Conservation (phyloP, 2,888 invertebrate genomes). For the Alsophila aescularia region DNA sequence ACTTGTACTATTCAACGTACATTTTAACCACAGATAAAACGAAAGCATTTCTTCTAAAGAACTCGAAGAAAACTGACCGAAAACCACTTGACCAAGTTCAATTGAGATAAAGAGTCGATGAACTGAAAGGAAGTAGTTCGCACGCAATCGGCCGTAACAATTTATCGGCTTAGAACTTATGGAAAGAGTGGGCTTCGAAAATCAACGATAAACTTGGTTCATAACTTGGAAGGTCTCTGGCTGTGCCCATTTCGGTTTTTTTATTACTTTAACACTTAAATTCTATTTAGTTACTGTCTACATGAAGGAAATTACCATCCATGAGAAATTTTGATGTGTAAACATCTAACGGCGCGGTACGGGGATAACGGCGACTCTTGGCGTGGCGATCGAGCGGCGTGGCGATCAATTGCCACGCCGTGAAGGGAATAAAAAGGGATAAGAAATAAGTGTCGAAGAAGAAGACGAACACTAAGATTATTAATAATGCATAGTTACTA, state of each 20-base stretch:
- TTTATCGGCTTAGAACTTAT: slow-evolving; percentile 64
- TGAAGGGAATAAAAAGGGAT: too few relatives aligned
- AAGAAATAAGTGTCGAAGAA: too few relatives aligned
- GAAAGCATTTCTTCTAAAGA: not conserved
- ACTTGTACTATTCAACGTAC: too few relatives aligned
- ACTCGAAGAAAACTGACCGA: slow-evolving; percentile 16
- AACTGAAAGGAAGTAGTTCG: slow-evolving; percentile 62
- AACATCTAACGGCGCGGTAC: too few relatives aligned
- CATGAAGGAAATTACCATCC: too few relatives aligned
- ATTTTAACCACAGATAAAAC: not conserved
- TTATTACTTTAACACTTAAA: not conserved
- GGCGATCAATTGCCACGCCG: too few relatives aligned
- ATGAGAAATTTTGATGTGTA: too few relatives aligned
- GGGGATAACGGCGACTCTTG: too few relatives aligned
- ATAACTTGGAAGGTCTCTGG: slow-evolving; percentile 46
- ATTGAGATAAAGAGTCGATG: slow-evolving; percentile 54
- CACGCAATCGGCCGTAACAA: slow-evolving; percentile 65
- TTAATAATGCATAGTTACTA: too few relatives aligned
- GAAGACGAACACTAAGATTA: too few relatives aligned
- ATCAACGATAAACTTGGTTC: slow-evolving; percentile 49
- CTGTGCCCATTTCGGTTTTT: slow-evolving; percentile 29
- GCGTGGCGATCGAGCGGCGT: too few relatives aligned
- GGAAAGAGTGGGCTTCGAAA: slow-evolving; percentile 51
- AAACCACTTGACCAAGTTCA: slow-evolving; percentile 46
- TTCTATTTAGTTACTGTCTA: too few relatives aligned